These are phyloP conservation scores for Panurus biarmicus DNA, from an alignment of 2,113 vertebrate genomes.

Conservation along the genomic window DNA sequence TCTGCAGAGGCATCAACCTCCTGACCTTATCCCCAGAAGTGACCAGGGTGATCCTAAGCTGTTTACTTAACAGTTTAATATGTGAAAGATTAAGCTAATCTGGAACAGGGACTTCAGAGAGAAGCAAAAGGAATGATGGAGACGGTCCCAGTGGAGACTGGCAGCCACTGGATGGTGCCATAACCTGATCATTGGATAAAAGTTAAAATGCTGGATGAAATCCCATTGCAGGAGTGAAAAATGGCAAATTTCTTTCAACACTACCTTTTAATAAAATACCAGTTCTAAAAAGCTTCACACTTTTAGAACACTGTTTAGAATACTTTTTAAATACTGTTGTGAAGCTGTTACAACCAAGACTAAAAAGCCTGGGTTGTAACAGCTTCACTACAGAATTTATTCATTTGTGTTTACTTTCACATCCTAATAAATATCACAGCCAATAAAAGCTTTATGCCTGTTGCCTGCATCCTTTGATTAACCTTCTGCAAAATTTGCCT, in stretches of 20 bases:
- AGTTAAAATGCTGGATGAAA: slow-evolving; percentile 26
- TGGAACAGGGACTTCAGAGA: not conserved
- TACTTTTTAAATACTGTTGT: too few species aligned
- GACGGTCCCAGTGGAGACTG: not conserved
- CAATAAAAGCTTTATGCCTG: not conserved
- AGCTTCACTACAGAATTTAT: slow-evolving; percentile 4
- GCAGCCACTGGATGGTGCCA: not conserved
- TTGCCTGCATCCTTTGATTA: not conserved
- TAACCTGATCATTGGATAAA: not conserved
- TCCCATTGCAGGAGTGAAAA: not conserved
- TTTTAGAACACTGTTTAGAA: too few species aligned
- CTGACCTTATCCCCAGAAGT: not conserved
- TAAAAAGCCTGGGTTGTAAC: not conserved
- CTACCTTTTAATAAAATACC: slow-evolving; percentile 15
- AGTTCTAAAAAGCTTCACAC: slow-evolving; percentile 1
- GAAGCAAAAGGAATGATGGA: not conserved
- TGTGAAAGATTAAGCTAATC: not conserved
- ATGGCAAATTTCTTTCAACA: not conserved
- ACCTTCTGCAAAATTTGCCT: not conserved
- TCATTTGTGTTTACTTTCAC: slow-evolving; percentile 11
- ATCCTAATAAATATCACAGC: not conserved
- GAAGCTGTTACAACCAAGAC: too few species aligned
- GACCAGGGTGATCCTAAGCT: not conserved
- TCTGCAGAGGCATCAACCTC: not conserved
- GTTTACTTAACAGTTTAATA: not conserved